phyloP scores from a whole-genome alignment of 2,113 vertebrate species.

The Chaenocephalus aceratus region DNA sequence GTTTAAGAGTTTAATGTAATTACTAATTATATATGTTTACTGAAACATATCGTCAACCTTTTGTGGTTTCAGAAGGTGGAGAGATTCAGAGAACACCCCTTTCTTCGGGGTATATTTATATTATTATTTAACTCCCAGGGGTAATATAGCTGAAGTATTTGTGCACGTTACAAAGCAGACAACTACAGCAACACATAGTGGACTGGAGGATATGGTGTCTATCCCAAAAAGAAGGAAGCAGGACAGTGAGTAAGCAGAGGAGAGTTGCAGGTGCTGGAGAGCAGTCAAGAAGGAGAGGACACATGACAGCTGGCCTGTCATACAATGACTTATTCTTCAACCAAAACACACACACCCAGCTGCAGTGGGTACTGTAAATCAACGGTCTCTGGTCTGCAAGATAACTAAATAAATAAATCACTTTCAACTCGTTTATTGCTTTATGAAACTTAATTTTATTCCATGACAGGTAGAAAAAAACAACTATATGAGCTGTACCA shows the following conservation, averaged over 20 bases:
- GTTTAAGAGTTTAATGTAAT: neutral
- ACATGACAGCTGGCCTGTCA: constrained; percentile 76
- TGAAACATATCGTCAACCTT: neutral
- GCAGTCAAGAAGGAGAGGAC: constrained; percentile 63
- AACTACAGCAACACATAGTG: neutral
- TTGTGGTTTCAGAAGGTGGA: constrained; percentile 4
- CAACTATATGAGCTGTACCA: constrained; percentile 32
- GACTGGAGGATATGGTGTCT: constrained; percentile 14
- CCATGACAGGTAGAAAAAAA: constrained; percentile 28
- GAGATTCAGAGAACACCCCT: constrained; percentile 17
- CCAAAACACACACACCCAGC: constrained; percentile 14
- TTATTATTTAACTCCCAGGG: constrained; percentile 29
- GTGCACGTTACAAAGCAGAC: constrained; percentile 6
- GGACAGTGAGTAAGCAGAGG: constrained; percentile 64
- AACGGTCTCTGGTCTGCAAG: neutral
- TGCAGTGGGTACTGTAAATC: constrained; percentile 22
- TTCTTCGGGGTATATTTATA: constrained; percentile 43
- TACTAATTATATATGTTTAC: neutral
- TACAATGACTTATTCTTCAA: constrained; percentile 76
- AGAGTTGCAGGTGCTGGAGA: constrained; percentile 68
- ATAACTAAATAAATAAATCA: no score
- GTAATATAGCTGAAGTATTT: constrained; percentile 23
- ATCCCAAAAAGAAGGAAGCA: constrained; percentile 42
- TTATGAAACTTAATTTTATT: constrained; percentile 56
- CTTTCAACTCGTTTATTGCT: constrained; percentile 20